These are phyloP conservation scores for Malurus melanocephalus DNA, from an alignment of 2,113 vertebrate genomes.

Conservation along the genomic window DNA sequence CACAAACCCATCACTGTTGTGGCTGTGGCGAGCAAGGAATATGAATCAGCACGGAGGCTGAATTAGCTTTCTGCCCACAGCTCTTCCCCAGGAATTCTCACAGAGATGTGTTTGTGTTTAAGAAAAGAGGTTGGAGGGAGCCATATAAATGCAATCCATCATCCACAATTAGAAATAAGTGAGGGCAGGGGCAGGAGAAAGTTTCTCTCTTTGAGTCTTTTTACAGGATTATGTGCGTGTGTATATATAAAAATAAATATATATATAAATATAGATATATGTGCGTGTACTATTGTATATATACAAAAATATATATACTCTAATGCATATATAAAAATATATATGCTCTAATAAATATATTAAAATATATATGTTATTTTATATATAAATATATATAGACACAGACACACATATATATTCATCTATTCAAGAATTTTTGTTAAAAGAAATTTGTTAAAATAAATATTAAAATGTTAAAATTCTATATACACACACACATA, in stretches of 20 bases:
- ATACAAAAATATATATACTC: too few relatives aligned
- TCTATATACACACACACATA: too few relatives aligned
- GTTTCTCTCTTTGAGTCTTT: not conserved
- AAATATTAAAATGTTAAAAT: too few relatives aligned
- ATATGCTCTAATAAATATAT: not conserved
- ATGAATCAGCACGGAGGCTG: not conserved
- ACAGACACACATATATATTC: not conserved
- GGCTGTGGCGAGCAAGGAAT: not conserved
- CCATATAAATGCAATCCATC: not conserved
- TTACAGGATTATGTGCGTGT: not conserved
- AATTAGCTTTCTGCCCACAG: constrained; percentile 49
- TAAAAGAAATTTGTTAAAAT: not conserved
- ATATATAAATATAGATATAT: not conserved
- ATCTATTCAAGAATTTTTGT: not conserved
- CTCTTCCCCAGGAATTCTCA: not conserved
- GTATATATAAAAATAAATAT: not conserved
- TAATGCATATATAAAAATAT: too few relatives aligned
- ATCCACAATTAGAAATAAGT: constrained; percentile 8
- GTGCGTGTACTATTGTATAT: not conserved
- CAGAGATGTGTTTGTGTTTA: constrained; percentile 30
- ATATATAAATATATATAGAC: not conserved
- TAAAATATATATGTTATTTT: not conserved
- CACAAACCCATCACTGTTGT: not conserved
- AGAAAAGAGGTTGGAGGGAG: not conserved
- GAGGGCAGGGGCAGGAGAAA: not conserved